These are phyloP conservation scores for Oncorhynchus kisutch DNA, from an alignment of 2,113 vertebrate genomes.

Conservation along the genomic window DNA sequence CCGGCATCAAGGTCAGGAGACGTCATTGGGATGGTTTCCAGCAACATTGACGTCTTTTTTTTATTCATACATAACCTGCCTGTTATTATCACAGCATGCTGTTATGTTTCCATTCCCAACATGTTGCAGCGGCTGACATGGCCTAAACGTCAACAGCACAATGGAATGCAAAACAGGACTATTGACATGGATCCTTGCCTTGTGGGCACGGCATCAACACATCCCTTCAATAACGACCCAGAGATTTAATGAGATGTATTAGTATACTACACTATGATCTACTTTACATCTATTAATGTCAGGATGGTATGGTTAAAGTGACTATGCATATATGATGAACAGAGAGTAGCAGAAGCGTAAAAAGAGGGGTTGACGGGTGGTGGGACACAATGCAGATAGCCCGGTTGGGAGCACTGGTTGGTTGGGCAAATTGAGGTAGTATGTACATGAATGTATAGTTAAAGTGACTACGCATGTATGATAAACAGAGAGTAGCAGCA, in stretches of 20 bases:
- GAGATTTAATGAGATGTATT: background rate
- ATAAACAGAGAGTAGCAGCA: too few species aligned
- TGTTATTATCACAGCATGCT: conserved; percentile 13
- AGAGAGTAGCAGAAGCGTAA: too few species aligned
- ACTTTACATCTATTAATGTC: too few species aligned
- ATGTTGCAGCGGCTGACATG: conserved; percentile 1
- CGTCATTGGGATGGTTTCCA: conserved; percentile 33
- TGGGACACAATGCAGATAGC: too few species aligned
- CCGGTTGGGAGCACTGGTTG: too few species aligned
- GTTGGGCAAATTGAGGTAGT: too few species aligned
- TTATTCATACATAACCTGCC: conserved; percentile 9
- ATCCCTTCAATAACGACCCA: background rate
- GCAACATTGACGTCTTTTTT: conserved; percentile 14
- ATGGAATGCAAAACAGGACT: background rate
- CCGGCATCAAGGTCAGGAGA: conserved; percentile 17
- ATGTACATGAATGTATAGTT: too few species aligned
- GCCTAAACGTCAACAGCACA: conserved; percentile 5
- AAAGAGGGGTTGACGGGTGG: too few species aligned
- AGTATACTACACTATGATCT: background rate
- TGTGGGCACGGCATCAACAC: background rate
- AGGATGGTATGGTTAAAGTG: too few species aligned
- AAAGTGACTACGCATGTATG: too few species aligned
- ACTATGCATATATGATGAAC: too few species aligned
- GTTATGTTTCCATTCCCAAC: conserved; percentile 18
- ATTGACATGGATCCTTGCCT: background rate